phyloP scores from a whole-genome alignment of 92 coral and sea anemone genomes.

The Anthopleura xanthogrammica region DNA sequence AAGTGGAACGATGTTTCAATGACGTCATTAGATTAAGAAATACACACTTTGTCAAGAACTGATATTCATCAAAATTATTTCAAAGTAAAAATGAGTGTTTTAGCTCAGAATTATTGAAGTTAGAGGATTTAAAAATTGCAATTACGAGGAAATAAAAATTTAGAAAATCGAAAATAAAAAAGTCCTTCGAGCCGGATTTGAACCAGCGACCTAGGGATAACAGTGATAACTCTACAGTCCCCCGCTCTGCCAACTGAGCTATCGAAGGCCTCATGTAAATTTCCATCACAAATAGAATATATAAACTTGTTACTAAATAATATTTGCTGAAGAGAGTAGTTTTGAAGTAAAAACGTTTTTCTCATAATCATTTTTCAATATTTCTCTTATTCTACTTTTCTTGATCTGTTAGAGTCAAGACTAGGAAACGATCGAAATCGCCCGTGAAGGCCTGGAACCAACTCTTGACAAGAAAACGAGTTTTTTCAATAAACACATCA shows the following conservation, averaged over 20 bases:
- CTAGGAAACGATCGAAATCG: background rate
- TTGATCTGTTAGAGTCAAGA: background rate
- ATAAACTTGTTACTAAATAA: background rate
- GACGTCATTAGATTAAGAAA: background rate
- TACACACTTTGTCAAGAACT: no score
- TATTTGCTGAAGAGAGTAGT: background rate
- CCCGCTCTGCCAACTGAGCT: slow-evolving; percentile 94
- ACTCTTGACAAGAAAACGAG: background rate
- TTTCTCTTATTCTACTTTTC: background rate
- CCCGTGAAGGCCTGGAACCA: background rate
- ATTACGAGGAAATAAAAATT: background rate
- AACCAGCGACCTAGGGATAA: slow-evolving; percentile 66
- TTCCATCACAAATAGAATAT: background rate
- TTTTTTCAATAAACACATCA: no score
- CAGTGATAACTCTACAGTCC: slow-evolving; percentile 62
- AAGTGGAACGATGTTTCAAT: background rate
- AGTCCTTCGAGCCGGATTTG: slow-evolving; percentile 65
- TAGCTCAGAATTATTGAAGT: no score
- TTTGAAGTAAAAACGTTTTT: no score
- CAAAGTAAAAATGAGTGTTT: no score
- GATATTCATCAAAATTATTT: no score
- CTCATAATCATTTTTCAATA: no score
- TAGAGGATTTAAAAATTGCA: no score
- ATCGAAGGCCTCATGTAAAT: slow-evolving; percentile 48
- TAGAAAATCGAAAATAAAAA: background rate